These are phyloP conservation scores for Tupaia chinensis DNA, from an alignment of 2,113 vertebrate species.

Conservation along the genomic window DNA sequence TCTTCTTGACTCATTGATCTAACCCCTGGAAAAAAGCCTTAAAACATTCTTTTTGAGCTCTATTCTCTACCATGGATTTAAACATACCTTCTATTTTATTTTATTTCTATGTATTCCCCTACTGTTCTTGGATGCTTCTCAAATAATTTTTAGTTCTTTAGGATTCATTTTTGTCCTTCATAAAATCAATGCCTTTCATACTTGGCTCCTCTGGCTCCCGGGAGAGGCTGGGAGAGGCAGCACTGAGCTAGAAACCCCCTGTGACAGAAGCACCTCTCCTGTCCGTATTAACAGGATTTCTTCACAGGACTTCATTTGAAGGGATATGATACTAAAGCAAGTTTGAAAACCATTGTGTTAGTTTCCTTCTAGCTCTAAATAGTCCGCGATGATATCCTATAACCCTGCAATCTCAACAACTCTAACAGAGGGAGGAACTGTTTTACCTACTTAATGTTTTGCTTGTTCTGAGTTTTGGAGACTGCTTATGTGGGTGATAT, in stretches of 20 bases:
- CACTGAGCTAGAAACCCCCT: neutral
- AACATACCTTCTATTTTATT: conserved; percentile 14
- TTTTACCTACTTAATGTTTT: neutral
- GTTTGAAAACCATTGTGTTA: neutral
- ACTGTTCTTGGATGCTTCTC: neutral
- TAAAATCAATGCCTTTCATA: neutral
- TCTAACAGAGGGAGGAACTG: neutral
- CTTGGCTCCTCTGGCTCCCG: neutral
- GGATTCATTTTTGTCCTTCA: neutral
- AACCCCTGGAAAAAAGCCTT: neutral
- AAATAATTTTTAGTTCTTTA: neutral
- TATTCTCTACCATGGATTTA: neutral
- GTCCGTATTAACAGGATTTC: neutral
- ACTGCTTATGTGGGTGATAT: neutral
- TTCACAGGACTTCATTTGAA: conserved; percentile 12
- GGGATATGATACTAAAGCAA: neutral
- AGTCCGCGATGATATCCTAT: neutral
- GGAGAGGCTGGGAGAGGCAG: too few relatives aligned
- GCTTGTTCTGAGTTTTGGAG: neutral
- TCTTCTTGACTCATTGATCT: neutral
- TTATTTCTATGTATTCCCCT: neutral
- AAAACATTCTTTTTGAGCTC: neutral
- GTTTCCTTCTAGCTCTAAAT: neutral
- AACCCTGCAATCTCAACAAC: neutral
- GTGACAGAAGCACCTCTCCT: neutral